Evolutionary conservation across 2,888 invertebrate species (phyloP).

Genomic region (Cosmia trapezina): DNA sequence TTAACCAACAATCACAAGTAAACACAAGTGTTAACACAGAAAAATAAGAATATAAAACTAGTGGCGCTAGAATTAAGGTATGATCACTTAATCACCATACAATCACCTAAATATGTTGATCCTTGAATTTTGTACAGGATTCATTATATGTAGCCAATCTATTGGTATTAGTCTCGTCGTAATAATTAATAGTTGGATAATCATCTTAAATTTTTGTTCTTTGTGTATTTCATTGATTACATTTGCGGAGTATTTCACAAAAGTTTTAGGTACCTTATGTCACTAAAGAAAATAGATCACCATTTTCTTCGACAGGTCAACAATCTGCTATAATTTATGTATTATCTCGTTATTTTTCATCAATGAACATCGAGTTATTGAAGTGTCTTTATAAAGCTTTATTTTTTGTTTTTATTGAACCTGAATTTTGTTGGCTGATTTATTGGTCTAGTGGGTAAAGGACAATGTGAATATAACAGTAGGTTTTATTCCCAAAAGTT

Average conservation of each 20-base stretch:
- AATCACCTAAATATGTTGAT: too few species aligned
- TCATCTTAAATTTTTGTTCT: too few species aligned
- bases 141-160: too few species aligned
- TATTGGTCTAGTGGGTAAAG: conserved; percentile 4
- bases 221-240: too few species aligned
- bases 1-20: too few species aligned
- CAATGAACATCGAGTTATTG: conserved; percentile 3
- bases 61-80: too few species aligned
- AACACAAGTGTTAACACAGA: too few species aligned
- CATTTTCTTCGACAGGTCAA: not conserved
- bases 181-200: too few species aligned
- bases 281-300: not conserved
- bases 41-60: too few species aligned
- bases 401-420: conserved; percentile 1
- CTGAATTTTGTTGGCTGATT: not conserved
- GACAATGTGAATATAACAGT: not conserved
- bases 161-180: too few species aligned
- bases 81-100: too few species aligned
- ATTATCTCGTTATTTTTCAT: conserved; percentile 3
- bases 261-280: not conserved
- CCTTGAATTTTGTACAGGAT: too few species aligned
- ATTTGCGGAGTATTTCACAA: not conserved
- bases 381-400: not conserved
- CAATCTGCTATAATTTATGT: conserved; percentile 12
- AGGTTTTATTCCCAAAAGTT: not conserved